Base-by-base conservation (phyloP, 2,113 vertebrate genomes). In the Tautogolabrus adspersus region DNA sequence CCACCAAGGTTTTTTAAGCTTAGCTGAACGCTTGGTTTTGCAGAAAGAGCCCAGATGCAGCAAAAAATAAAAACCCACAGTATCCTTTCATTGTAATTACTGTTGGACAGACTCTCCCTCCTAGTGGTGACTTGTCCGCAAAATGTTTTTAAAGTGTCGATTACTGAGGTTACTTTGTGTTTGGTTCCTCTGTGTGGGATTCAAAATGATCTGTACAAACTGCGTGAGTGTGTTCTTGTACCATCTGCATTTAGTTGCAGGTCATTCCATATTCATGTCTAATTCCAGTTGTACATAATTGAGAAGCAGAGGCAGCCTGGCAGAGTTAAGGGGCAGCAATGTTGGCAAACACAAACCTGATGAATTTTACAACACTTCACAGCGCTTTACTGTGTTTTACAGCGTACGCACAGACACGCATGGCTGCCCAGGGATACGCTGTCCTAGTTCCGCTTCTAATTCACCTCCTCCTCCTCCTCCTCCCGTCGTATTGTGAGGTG, bases 361-460 rank as follows among this genome's bases (percentile, higher is more conserved):
- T 89, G 73, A 90, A 88, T 90, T 89, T 89, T 92, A 84, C 87
- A 90, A 77, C 75, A 89, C 83, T 69, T 85, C 0, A 44, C 75
- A 59, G 79, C 72, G 47, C 82, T 77, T 75, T 59, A 23, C 84
- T 12, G 74, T 89, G 82, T 89, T 88, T 80, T 75, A 89, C 89
- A 89, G 77, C 57, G 9, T 38, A n/a, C 76, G 66, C 79, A 77
- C 38, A 18, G 66, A 85, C 73, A 72, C 16, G 77, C 84, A 47
- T 72, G 83, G 72, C 79, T 75, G 69, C 59, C 18, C 62, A 26
- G 62, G 74, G 82, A 87, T 26, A 34, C 6, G 26, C 64, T 77
- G 79, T 57, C 73, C 84, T 76, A 75, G 4, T 79, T 85, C 75
- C 75, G 61, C 0, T 37, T 55, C 71, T 63, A 73, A 82, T 75